Evolutionary conservation across 2,888 invertebrate species (phyloP).

Genomic region (Lepidochrysops patricia): DNA sequence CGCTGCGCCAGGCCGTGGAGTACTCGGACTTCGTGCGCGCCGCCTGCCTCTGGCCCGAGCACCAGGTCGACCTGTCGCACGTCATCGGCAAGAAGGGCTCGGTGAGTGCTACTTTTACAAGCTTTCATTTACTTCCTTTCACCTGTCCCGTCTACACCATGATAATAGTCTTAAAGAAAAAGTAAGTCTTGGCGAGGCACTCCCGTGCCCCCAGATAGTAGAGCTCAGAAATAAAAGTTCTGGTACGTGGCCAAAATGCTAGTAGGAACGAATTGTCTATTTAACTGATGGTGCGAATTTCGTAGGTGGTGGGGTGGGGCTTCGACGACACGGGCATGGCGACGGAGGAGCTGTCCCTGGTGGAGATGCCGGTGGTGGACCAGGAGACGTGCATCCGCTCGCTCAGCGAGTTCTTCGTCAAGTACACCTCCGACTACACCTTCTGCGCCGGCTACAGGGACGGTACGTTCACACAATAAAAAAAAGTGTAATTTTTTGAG

Average conservation of each 20-base stretch:
- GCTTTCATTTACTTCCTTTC: background rate
- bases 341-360: conserved; percentile 72
- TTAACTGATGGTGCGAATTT: too few species aligned
- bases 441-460: conserved; percentile 69
- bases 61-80: conserved; percentile 45
- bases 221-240: too few species aligned
- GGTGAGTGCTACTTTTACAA: conserved; percentile 40
- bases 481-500: background rate
- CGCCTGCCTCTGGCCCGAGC: conserved; percentile 76
- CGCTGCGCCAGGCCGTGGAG: conserved; percentile 57
- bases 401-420: conserved; percentile 75
- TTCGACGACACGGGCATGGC: conserved; percentile 75
- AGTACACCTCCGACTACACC: conserved; percentile 73
- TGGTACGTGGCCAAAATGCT: too few species aligned
- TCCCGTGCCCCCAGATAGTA: too few species aligned
- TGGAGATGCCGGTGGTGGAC: conserved; percentile 76
- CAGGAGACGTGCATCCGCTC: conserved; percentile 76
- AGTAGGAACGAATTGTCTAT: too few species aligned
- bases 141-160: too few species aligned
- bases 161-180: too few species aligned
- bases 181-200: too few species aligned
- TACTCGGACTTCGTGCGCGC: conserved; percentile 74
- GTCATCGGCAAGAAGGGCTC: conserved; percentile 66
- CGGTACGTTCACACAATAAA: too few species aligned
- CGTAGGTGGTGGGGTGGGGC: conserved; percentile 74